Evolutionary conservation across 2,888 invertebrate species (phyloP).

Genomic region (Hydraecia micacea): DNA sequence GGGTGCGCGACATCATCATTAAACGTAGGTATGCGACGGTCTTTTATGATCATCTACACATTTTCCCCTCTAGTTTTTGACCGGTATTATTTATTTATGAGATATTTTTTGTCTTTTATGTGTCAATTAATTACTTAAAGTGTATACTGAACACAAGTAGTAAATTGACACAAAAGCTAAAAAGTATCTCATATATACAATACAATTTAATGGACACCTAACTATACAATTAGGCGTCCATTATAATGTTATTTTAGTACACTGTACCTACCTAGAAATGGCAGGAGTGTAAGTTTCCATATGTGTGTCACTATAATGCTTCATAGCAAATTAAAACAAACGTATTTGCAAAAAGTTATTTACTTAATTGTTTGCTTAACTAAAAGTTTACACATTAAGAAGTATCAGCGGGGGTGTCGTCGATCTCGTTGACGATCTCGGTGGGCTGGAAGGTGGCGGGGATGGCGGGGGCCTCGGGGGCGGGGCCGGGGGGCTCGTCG

Average conservation of each 20-base stretch:
- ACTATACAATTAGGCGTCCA: not conserved
- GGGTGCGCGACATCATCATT: not conserved
- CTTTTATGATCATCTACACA: no score
- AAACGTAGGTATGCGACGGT: not conserved
- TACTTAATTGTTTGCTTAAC: conserved; percentile 35
- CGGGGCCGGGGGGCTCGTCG: conserved; percentile 92
- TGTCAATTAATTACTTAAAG: not conserved
- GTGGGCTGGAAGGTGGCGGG: conserved; percentile 79
- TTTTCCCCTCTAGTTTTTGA: not conserved
- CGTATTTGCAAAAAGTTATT: conserved; percentile 5
- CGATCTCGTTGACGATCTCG: conserved; percentile 89
- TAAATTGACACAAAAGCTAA: no score
- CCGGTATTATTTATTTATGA: not conserved
- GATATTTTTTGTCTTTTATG: not conserved
- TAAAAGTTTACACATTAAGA: conserved; percentile 35
- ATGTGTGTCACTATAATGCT: not conserved
- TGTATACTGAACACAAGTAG: not conserved
- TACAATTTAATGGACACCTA: no score
- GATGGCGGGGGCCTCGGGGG: conserved; percentile 90
- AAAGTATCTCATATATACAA: no score
- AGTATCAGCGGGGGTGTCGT: conserved; percentile 68
- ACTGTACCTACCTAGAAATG: not conserved
- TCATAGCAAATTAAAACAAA: conserved; percentile 6
- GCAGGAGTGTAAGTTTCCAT: not conserved
- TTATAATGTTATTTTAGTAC: not conserved